Conservation (phyloP, 1,140 invertebrate species). For the Galendromus occidentalis region DNA sequence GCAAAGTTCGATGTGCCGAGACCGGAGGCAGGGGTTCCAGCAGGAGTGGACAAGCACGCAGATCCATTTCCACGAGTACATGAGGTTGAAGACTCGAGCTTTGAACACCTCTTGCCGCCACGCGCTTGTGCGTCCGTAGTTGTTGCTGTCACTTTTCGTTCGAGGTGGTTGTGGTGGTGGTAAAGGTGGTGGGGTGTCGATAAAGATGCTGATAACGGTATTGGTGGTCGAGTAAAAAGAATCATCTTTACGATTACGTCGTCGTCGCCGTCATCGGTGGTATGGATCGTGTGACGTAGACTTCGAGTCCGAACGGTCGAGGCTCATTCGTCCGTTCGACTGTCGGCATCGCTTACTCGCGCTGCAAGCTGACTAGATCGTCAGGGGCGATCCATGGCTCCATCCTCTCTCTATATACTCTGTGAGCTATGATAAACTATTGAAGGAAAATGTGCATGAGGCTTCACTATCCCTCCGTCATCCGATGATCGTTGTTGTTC, state of each 20-base stretch:
- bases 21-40: too few relatives aligned
- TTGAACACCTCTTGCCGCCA: too few relatives aligned
- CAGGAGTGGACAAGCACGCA: too few relatives aligned
- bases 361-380: constrained; percentile 9
- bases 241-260: not conserved
- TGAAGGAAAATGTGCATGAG: not conserved
- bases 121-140: too few relatives aligned
- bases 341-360: not conserved
- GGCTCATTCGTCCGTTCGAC: not conserved
- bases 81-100: too few relatives aligned
- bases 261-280: too few relatives aligned
- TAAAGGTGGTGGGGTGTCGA: too few relatives aligned
- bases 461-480: not conserved
- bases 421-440: not conserved
- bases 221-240: not conserved
- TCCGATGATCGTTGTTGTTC: not conserved
- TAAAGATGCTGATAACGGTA: too few relatives aligned
- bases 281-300: not conserved
- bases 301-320: not conserved
- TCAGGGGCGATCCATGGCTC: not conserved
- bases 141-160: too few relatives aligned
- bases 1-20: too few relatives aligned
- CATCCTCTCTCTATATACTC: not conserved
- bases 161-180: too few relatives aligned
- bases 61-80: too few relatives aligned